These are phyloP conservation scores for Nymphalis c-album DNA, from an alignment of 2,888 invertebrate genomes.

Conservation along the genomic window DNA sequence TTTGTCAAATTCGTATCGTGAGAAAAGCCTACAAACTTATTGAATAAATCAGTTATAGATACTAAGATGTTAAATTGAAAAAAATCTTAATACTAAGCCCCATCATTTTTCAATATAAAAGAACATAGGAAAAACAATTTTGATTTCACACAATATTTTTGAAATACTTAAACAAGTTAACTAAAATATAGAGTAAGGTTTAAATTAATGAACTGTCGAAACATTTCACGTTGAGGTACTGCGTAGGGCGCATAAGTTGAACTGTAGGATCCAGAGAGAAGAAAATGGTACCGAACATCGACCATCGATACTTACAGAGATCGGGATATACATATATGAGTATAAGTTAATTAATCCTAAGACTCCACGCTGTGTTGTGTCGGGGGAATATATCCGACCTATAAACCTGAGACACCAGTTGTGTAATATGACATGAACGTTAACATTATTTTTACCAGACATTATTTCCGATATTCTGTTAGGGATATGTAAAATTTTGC, in stretches of 20 bases:
- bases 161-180: no score
- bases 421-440: not conserved
- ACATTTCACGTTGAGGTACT: slow-evolving; percentile 7
- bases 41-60: no score
- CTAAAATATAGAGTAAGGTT: no score
- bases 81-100: not conserved
- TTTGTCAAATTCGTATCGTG: not conserved
- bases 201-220: slow-evolving; percentile 12
- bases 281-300: slow-evolving; percentile 14
- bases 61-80: no score
- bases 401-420: not conserved
- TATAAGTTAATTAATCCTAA: slow-evolving; percentile 1
- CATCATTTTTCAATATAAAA: not conserved
- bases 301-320: slow-evolving; percentile 4
- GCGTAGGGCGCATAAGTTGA: not conserved
- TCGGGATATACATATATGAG: slow-evolving; percentile 14
- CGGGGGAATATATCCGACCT: slow-evolving; percentile 15
- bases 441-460: not conserved
- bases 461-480: not conserved
- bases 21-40: not conserved
- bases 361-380: slow-evolving; percentile 18
- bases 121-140: no score
- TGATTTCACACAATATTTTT: no score
- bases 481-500: not conserved
- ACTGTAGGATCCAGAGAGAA: slow-evolving; percentile 11